Percentiles rank a stretch among this genome's conserved stretches.
Evolutionary conservation across 2,797 vertebrate genomes (phyloP).

Genomic region (Leptodactylus fallax): DNA sequence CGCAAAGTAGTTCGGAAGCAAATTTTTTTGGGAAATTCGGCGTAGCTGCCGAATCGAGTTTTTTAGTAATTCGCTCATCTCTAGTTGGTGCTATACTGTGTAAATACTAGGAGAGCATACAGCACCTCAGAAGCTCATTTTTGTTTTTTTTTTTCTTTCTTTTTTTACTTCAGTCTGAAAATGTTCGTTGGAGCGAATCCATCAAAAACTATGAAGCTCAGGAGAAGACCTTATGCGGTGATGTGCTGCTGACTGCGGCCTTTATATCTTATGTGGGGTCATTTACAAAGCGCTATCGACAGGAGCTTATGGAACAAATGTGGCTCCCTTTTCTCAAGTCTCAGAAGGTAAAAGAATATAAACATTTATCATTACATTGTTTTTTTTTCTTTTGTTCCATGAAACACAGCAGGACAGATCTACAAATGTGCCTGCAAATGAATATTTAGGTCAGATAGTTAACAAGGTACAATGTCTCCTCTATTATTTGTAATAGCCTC

Average conservation of each 20-base stretch:
- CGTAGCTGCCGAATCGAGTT: no score
- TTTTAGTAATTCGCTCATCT: no score
- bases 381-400: background rate
- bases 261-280: constrained; percentile 82
- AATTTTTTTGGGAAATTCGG: no score
- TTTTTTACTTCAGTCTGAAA: constrained; percentile 80
- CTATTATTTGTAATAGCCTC: no score
- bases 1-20: no score
- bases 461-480: background rate
- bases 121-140: background rate
- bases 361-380: background rate
- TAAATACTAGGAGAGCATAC: background rate
- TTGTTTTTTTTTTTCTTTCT: background rate
- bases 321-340: constrained; percentile 83
- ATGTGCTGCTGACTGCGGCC: constrained; percentile 79
- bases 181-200: constrained; percentile 78
- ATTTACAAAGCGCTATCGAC: constrained; percentile 78
- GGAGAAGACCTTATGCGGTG: constrained; percentile 79
- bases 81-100: no score
- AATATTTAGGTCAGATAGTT: background rate
- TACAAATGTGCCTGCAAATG: background rate
- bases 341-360: constrained; percentile 72
- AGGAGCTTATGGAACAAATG: constrained; percentile 74
- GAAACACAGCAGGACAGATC: background rate
- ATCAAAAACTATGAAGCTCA: constrained; percentile 78